Evolutionary conservation across 92 coral and sea anemone species (phyloP), one percentile per base, ranked within the genome.

Genomic region (Meandrina meandrites): DNA sequence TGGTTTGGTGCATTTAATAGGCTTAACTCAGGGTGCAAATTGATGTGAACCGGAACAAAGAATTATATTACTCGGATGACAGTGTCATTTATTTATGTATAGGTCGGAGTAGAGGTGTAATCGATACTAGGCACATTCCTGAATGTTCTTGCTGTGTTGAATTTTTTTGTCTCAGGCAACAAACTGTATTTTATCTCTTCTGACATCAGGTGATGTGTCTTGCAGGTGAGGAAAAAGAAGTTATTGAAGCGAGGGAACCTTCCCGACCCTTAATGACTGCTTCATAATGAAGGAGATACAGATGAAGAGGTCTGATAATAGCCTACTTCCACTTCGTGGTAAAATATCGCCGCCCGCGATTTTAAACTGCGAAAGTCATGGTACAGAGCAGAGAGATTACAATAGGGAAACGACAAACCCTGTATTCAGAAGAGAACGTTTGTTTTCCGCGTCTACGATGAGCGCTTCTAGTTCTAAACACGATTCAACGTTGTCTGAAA

Each of bases 381-480:
- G 68, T 14, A 31, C 40, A 1, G 72, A 62, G 62, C 76, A 45
- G 11, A 17, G 13, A n/a, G 66, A 62, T 9, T 32, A 28, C 48
- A 71, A 64, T 64, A 31, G 40, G 28, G 88, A 77, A 48, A 76
- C 47, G 54, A 66, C 66, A 50, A 42, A 77, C 19, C 16, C 62
- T 21, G 82, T 42, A 24, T 42, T 48, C 5, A 42, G 24, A 32
- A 66, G 75, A 62, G 88, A 76, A 16, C 75, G 88, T 12, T 47
- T 85, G 50, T 76, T 85, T 60, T 85, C 82, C 12, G 82, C 51
- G n/a, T 86, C 89, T 16, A 48, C 89, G 4, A 69, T 70, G 68
- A 79, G 89, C 28, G 22, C 54, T 17, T 37, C 74, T 28, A 79
- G 74, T 18, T 80, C 85, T 4, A 79, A 72, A 79, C 60, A 78